A percentile compares a stretch with the other conserved stretches of the same genome.
Conservation (phyloP, 1,140 invertebrate genomes). For the Mamestra configurata region DNA sequence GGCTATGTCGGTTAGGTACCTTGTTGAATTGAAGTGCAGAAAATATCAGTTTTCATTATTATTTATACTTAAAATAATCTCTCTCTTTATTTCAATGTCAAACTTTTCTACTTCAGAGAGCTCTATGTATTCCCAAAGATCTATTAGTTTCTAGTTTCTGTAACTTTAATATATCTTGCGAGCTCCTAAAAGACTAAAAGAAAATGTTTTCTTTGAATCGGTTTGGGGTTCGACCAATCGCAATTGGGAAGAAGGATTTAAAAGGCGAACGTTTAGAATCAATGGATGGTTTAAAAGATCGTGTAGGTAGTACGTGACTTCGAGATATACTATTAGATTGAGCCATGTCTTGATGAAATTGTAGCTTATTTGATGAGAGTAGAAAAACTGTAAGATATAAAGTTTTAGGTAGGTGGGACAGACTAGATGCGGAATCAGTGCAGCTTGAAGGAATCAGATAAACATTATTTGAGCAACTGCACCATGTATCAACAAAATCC, state of each 20-base stretch:
- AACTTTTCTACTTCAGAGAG: no score
- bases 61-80: no score
- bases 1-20: no score
- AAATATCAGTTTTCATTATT: no score
- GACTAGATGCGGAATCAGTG: no score
- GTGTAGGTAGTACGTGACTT: background rate
- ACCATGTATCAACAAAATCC: no score
- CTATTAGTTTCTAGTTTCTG: background rate
- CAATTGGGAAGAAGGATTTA: background rate
- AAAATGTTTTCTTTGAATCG: background rate
- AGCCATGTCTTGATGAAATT: background rate
- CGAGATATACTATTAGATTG: background rate
- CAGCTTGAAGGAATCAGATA: no score
- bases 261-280: background rate
- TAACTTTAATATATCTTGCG: background rate
- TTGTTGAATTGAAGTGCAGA: no score
- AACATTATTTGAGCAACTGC: no score
- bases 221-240: background rate
- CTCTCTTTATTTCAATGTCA: no score
- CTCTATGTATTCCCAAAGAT: background rate
- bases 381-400: background rate
- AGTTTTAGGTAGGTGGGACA: no score
- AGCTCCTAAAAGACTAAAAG: background rate
- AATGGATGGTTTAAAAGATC: background rate
- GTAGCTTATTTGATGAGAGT: background rate